These are phyloP conservation scores for Diplosoma virens DNA, from an alignment of 23 tunicate species.

Conservation along the genomic window DNA sequence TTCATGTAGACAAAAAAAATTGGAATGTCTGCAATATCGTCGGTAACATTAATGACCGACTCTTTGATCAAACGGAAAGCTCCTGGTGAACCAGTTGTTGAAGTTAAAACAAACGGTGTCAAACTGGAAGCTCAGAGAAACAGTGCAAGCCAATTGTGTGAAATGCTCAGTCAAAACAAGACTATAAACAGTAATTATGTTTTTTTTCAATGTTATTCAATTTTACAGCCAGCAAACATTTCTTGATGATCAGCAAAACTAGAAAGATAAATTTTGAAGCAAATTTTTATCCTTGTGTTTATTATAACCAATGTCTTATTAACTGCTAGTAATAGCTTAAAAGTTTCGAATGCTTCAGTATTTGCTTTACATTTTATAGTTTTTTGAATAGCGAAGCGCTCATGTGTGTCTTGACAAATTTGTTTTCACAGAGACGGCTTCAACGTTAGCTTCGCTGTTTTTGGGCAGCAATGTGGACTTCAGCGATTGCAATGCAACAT, in stretches of 20 bases:
- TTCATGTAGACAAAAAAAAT: conserved; percentile 44
- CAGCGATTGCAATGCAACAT: conserved; percentile 6
- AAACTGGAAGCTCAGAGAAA: conserved; percentile 36
- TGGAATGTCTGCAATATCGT: conserved; percentile 39
- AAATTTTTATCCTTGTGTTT: too few relatives aligned
- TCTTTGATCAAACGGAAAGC: conserved; percentile 48
- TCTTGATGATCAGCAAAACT: too few relatives aligned
- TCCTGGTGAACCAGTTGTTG: conserved; percentile 67
- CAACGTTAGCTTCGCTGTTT: conserved; percentile 7
- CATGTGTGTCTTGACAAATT: too few relatives aligned
- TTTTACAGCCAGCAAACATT: too few relatives aligned
- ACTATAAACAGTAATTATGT: conserved; percentile 4
- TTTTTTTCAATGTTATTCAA: not conserved
- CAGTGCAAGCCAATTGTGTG: conserved; percentile 14
- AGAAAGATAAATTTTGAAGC: too few relatives aligned
- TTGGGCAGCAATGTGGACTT: conserved; percentile 27
- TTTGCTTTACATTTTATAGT: too few relatives aligned
- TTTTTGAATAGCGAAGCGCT: too few relatives aligned
- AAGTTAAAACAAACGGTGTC: conserved; percentile 33
- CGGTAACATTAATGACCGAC: conserved; percentile 37
- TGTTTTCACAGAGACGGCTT: conserved; percentile 14
- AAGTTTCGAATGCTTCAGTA: too few relatives aligned
- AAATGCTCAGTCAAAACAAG: conserved; percentile 3
- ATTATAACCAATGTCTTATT: too few relatives aligned
- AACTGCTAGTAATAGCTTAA: too few relatives aligned